Percentiles rank a stretch among this genome's conserved stretches.
Conservation (phyloP, 1,140 invertebrate species). For the Zaprionus davidi region DNA sequence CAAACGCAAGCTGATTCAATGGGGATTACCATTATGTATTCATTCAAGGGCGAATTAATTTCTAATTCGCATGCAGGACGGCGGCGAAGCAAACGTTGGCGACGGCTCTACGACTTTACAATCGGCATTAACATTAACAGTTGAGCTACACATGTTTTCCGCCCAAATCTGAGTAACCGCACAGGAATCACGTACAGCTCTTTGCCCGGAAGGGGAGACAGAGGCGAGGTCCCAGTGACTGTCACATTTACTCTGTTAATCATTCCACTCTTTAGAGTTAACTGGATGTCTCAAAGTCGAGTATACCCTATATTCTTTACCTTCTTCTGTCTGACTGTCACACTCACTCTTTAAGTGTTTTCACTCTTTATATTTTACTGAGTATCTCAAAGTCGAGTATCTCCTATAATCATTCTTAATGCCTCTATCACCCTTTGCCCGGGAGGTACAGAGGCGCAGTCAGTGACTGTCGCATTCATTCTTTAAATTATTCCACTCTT, state of each 20-base stretch:
- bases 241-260: neutral
- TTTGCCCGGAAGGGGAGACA: neutral
- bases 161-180: slow-evolving; percentile 74
- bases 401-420: too few relatives aligned
- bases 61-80: slow-evolving; percentile 79
- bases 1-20: slow-evolving; percentile 46
- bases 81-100: slow-evolving; percentile 25
- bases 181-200: slow-evolving; percentile 67
- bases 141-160: slow-evolving; percentile 82
- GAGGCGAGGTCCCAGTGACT: slow-evolving; percentile 14
- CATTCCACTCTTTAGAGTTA: neutral
- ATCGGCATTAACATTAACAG: slow-evolving; percentile 73
- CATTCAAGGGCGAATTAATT: slow-evolving; percentile 77
- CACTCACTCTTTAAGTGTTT: too few relatives aligned
- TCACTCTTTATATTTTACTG: too few relatives aligned
- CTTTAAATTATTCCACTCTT: too few relatives aligned
- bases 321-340: neutral
- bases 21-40: slow-evolving; percentile 43
- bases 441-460: too few relatives aligned
- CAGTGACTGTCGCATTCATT: too few relatives aligned
- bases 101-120: slow-evolving; percentile 44
- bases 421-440: too few relatives aligned
- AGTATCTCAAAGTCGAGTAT: too few relatives aligned
- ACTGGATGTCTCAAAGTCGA: neutral
- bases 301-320: neutral